Evolutionary conservation across 2,888 invertebrate genomes (phyloP).

Genomic region (Eudasyphora cyanicolor): DNA sequence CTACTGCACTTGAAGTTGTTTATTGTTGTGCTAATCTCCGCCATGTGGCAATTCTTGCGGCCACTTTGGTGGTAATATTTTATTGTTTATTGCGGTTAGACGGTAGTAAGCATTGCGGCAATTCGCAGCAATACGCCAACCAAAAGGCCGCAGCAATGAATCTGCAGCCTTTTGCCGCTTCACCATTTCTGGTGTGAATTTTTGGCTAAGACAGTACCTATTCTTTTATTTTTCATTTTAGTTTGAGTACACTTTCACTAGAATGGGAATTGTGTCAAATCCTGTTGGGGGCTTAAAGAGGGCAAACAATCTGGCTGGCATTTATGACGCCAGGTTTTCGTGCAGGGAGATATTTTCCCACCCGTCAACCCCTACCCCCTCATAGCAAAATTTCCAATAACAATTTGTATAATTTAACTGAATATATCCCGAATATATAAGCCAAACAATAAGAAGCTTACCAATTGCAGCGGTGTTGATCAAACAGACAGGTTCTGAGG

Average conservation of each 20-base stretch:
- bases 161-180: not conserved
- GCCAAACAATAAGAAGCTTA: not conserved
- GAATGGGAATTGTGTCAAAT: slow-evolving; percentile 61
- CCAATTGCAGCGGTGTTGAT: not conserved
- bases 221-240: slow-evolving; percentile 5
- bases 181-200: slow-evolving; percentile 10
- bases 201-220: slow-evolving; percentile 31
- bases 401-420: slow-evolving; percentile 18
- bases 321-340: too few species aligned
- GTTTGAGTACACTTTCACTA: slow-evolving; percentile 23
- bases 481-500: not conserved
- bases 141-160: not conserved
- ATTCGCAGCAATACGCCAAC: slow-evolving; percentile 35
- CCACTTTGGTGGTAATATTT: slow-evolving; percentile 67
- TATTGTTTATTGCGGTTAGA: slow-evolving; percentile 66
- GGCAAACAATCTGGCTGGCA: too few species aligned
- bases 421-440: slow-evolving; percentile 1
- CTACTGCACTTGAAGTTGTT: slow-evolving; percentile 66
- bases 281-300: slow-evolving; percentile 27
- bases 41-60: slow-evolving; percentile 66
- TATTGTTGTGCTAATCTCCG: slow-evolving; percentile 67
- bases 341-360: too few species aligned
- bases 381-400: not conserved
- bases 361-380: not conserved
- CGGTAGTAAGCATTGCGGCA: slow-evolving; percentile 64